Base-by-base conservation (phyloP, 2,888 invertebrate genomes). In the Epinotia ramella region DNA sequence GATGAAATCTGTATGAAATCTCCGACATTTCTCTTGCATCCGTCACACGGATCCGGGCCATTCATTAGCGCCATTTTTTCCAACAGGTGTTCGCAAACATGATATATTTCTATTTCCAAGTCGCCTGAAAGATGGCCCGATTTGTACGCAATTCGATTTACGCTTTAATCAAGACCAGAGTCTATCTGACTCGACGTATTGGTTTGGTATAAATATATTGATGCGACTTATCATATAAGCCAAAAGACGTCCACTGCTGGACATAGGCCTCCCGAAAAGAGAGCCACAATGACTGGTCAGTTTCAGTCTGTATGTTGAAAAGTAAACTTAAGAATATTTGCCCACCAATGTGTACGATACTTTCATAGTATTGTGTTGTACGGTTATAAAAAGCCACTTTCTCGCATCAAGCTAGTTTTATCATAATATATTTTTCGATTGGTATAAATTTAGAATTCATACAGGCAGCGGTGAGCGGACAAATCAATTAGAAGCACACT, bases 51-150 rank as follows among this genome's bases (percentile, higher is more conserved):
- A 40, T 40, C 40, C 18, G 12, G 57, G 20, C 70, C 60, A 75
- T 75, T 71, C 70, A 75, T 75, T 75, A 75, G 75, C 40, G 60
- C 65, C 75, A 75, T 75, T 75, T 75, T 75, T 75, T 75, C 59
- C 60, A 66, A 53, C 75, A 75, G 75, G 75, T 75, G 75, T 40
- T 49, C 60, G 75, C 60, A 67, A 53, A 56, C 62, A 59, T 75
- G 70, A 75, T 71, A 65, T 71, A 71, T 75, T 66, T 46, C 65
- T 63, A 60, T 6, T 74, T 60, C 70, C 46, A 33, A 67, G 73
- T 59, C 73, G 66, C 49, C 59, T 74, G 74, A 74, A 33, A 49
- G 69, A 74, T 74, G 69, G 49, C 44, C 44, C 68, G 63, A 73
- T 73, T 73, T 63, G 69, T 28, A 24, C 59, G 46, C 44, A 60